Evolutionary conservation across 2,797 vertebrate genomes (phyloP).

Genomic region (Serranus cabrilla): DNA sequence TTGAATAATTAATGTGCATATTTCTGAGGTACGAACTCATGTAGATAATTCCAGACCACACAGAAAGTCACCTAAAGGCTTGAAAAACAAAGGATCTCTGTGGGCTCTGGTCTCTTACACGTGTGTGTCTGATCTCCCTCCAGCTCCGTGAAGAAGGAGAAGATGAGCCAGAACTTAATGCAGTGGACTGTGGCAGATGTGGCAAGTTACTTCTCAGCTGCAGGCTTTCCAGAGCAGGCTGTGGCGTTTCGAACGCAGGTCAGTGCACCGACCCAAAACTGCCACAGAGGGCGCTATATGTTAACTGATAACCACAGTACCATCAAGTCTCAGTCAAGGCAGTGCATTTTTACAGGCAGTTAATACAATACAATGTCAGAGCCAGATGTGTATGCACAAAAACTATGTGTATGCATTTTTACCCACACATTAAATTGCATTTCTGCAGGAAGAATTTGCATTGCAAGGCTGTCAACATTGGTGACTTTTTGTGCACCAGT

Average conservation of each 20-base stretch:
- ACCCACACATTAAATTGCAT: no score
- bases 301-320: conserved; percentile 1
- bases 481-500: background rate
- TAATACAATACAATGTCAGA: background rate
- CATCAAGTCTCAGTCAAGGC: background rate
- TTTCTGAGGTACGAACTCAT: background rate
- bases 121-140: conserved; percentile 10
- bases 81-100: background rate
- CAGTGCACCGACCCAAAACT: conserved; percentile 46
- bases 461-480: no score
- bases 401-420: no score
- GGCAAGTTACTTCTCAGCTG: conserved; percentile 91
- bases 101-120: conserved; percentile 5
- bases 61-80: background rate
- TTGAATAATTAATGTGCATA: background rate
- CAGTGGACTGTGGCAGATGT: conserved; percentile 93
- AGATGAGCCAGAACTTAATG: conserved; percentile 87
- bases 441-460: no score
- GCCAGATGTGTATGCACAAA: no score
- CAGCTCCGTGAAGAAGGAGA: conserved; percentile 86
- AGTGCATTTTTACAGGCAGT: background rate
- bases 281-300: conserved; percentile 48
- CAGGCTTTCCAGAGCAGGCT: conserved; percentile 93
- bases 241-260: conserved; percentile 92
- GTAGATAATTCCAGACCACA: background rate